phyloP scores from a whole-genome alignment of 2,888 invertebrate species.

The Sipha maydis region DNA sequence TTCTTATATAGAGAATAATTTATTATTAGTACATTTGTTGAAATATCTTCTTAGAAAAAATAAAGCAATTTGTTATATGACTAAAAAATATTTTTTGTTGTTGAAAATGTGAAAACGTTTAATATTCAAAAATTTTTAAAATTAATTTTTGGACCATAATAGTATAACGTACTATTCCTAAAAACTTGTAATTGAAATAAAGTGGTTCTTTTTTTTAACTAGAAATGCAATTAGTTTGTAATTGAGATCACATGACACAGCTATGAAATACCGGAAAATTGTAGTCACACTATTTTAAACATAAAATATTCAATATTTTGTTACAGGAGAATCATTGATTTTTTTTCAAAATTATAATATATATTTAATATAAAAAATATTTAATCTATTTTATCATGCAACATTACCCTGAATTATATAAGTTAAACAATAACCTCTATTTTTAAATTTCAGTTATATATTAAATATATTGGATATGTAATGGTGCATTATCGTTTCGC shows the following conservation, averaged over 20 bases:
- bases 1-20: not conserved
- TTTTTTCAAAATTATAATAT: not conserved
- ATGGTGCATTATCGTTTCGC: conserved; percentile 4
- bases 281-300: not conserved
- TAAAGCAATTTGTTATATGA: not conserved
- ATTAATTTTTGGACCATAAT: not conserved
- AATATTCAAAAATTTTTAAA: not conserved
- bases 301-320: not conserved
- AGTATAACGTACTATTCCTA: not conserved
- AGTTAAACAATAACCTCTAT: not conserved
- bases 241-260: not conserved
- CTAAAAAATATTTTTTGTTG: not conserved
- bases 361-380: not conserved
- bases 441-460: not conserved
- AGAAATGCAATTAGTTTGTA: not conserved
- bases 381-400: not conserved
- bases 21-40: not conserved
- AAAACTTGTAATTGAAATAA: not conserved
- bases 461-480: not conserved
- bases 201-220: not conserved
- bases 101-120: not conserved
- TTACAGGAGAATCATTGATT: not conserved
- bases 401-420: no score
- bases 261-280: not conserved
- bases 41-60: not conserved